These are phyloP conservation scores for Cyclophora albipunctata DNA, from an alignment of 2,888 invertebrate species.

Conservation along the genomic window DNA sequence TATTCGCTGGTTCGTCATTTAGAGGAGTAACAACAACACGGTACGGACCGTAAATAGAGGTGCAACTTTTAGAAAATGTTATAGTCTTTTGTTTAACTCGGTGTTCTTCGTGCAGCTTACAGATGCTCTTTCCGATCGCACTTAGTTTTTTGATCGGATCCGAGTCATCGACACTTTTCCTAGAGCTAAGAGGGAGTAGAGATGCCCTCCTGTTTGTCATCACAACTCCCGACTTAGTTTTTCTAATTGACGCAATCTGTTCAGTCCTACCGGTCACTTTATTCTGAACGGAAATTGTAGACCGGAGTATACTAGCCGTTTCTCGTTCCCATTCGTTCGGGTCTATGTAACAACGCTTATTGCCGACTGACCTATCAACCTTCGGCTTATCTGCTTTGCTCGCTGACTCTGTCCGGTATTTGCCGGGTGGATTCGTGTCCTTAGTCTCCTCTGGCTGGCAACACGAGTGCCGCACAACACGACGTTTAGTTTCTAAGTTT, in stretches of 20 bases:
- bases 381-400: constrained; percentile 54
- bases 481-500: constrained; percentile 58
- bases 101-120: constrained; percentile 53
- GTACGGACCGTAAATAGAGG: constrained; percentile 58
- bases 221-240: constrained; percentile 49
- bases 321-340: constrained; percentile 72
- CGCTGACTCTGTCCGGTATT: constrained; percentile 65
- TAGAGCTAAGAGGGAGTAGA: constrained; percentile 38
- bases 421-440: constrained; percentile 31
- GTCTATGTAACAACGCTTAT: constrained; percentile 72
- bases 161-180: constrained; percentile 38
- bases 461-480: constrained; percentile 60
- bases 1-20: constrained; percentile 38
- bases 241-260: constrained; percentile 34
- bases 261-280: constrained; percentile 48
- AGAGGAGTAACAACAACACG: constrained; percentile 54
- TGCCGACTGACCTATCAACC: constrained; percentile 66
- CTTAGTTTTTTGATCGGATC: constrained; percentile 61
- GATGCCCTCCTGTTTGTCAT: constrained; percentile 34
- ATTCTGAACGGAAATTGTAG: constrained; percentile 65
- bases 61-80: constrained; percentile 58
- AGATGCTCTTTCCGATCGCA: constrained; percentile 62
- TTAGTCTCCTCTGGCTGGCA: constrained; percentile 46
- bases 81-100: constrained; percentile 49
- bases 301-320: constrained; percentile 71